These are phyloP conservation scores for Hydrotaea diabolus DNA, from an alignment of 2,888 invertebrate genomes.

Conservation along the genomic window DNA sequence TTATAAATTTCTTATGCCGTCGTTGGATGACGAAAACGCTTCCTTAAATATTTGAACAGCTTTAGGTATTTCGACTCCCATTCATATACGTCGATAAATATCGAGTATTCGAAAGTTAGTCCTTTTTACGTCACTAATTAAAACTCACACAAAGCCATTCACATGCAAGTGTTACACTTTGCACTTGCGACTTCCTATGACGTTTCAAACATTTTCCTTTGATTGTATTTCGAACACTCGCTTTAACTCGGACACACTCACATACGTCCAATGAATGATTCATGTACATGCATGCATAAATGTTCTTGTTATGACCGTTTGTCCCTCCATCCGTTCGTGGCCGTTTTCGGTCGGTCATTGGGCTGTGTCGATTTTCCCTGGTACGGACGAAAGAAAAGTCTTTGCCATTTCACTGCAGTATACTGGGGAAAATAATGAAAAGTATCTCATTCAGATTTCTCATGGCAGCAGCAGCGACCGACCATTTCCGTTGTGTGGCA, in stretches of 20 bases:
- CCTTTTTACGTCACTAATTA: no score
- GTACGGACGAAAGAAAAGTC: neutral
- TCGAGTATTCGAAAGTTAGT: no score
- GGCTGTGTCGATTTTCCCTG: neutral
- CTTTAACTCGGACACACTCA: neutral
- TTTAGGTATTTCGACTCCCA: no score
- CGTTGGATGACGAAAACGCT: no score
- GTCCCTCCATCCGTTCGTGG: neutral
- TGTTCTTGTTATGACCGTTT: conserved; percentile 11
- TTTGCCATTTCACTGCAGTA: conserved; percentile 52
- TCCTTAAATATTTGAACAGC: no score
- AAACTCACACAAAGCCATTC: neutral
- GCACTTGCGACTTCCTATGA: conserved; percentile 12
- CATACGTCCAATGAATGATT: neutral
- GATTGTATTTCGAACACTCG: neutral
- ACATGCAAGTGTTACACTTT: neutral
- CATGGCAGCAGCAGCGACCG: conserved; percentile 45
- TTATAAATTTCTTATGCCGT: no score
- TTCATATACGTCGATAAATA: no score
- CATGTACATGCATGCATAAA: neutral
- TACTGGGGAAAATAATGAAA: conserved; percentile 65
- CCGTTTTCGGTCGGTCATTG: neutral
- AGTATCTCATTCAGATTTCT: conserved; percentile 63
- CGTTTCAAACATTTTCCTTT: neutral
- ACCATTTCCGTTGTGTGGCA: conserved; percentile 61